Conservation (phyloP, 2,888 invertebrate genomes). For the Ephialtes manifestator region DNA sequence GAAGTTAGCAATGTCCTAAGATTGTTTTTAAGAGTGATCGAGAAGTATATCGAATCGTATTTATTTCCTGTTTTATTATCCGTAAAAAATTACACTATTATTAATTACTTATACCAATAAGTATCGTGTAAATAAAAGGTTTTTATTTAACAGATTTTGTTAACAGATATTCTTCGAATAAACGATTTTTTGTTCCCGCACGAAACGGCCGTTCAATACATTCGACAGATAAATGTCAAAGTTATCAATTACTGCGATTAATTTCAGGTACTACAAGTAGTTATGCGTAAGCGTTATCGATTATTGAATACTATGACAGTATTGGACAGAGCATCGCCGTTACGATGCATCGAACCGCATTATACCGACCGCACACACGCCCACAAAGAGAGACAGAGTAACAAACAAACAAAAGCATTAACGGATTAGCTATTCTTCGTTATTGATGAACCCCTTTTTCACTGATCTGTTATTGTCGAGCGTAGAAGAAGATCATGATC, state of each 20-base stretch:
- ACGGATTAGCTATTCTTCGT: constrained; percentile 52
- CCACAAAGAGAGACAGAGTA: constrained; percentile 67
- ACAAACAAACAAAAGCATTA: constrained; percentile 38
- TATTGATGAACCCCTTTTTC: constrained; percentile 59
- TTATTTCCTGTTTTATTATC: constrained; percentile 61
- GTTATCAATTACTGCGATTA: constrained; percentile 47
- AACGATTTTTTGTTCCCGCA: constrained; percentile 22
- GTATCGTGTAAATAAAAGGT: constrained; percentile 78
- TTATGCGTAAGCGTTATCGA: constrained; percentile 61
- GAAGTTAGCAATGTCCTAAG: constrained; percentile 5
- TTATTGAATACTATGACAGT: constrained; percentile 60
- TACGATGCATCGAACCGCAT: constrained; percentile 41
- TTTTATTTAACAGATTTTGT: constrained; percentile 76
- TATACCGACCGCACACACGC: constrained; percentile 52
- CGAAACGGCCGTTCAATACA: constrained; percentile 7
- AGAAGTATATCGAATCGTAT: constrained; percentile 44
- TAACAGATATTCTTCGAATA: constrained; percentile 12
- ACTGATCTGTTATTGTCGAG: constrained; percentile 80
- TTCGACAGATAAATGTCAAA: constrained; percentile 18
- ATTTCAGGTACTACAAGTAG: constrained; percentile 60
- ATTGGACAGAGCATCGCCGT: constrained; percentile 73
- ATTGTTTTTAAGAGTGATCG: constrained; percentile 30
- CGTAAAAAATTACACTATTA: constrained; percentile 25
- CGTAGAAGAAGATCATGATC: constrained; percentile 98
- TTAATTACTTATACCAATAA: constrained; percentile 68